Evolutionary conservation across 2,888 invertebrate species (phyloP).

Genomic region (Gymnocheta viridis): DNA sequence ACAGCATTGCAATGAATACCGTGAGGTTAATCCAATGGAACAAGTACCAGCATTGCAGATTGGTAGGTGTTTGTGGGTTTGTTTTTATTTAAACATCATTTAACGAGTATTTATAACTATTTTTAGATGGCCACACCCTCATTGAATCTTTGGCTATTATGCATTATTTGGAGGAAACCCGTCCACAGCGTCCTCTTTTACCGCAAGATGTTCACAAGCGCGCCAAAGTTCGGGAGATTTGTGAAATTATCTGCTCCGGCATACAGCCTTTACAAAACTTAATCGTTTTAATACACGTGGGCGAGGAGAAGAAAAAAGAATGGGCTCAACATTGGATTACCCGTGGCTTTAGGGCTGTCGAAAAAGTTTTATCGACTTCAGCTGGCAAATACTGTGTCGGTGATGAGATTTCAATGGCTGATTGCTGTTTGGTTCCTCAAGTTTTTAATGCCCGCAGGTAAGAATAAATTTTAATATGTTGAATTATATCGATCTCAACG

Average conservation of each 20-base stretch:
- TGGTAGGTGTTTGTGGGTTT: constrained; percentile 83
- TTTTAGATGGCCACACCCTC: constrained; percentile 87
- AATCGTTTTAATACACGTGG: constrained; percentile 92
- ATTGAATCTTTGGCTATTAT: constrained; percentile 92
- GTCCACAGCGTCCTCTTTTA: constrained; percentile 91
- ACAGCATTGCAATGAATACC: constrained; percentile 93
- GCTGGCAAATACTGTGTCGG: constrained; percentile 97
- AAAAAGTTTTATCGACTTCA: constrained; percentile 90
- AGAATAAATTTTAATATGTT: background rate
- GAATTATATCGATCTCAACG: no score
- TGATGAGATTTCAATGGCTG: constrained; percentile 96
- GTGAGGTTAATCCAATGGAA: constrained; percentile 95
- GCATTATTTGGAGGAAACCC: constrained; percentile 97
- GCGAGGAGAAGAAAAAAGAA: constrained; percentile 93
- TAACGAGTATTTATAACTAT: background rate
- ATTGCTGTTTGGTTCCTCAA: constrained; percentile 97
- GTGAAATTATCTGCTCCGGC: constrained; percentile 95
- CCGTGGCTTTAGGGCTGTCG: constrained; percentile 94
- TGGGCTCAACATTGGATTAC: constrained; percentile 98
- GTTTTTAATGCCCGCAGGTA: constrained; percentile 96
- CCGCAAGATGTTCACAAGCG: constrained; percentile 94
- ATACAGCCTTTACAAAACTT: constrained; percentile 98
- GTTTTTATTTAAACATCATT: background rate
- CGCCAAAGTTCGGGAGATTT: constrained; percentile 95
- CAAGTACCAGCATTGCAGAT: constrained; percentile 96